Evolutionary conservation across 2,113 vertebrate species (phyloP), one percentile per base, ranked within the genome.

Genomic region (Micromys minutus): DNA sequence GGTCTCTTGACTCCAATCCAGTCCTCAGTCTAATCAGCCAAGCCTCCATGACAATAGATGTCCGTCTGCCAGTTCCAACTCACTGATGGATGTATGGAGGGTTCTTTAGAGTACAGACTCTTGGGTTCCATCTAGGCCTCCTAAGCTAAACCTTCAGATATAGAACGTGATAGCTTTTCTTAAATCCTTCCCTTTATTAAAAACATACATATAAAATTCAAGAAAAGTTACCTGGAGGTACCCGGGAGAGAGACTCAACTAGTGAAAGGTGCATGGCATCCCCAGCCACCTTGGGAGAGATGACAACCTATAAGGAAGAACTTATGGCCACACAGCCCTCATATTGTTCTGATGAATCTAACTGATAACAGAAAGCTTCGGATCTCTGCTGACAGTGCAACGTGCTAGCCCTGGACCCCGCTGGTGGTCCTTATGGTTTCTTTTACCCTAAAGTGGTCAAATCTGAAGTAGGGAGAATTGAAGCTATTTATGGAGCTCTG

Each of bases 41-140:
- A 77, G 42, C n/a, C n/a, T 74, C 26, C 0, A 47, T 0, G 29
- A 42, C 15, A 47, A 2, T 0, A 0, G 52, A 21, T 7, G 2
- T 42, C 45, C 10, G 4, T 36, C 45, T 50, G 47, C 42, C 17
- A 26, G 8, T 69, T 21, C 63, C 2, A 26, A 55, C 34, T 67
- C 45, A 5, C 75, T 47, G 0, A 3, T 22, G 29, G 39, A 31
- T 61, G 61, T 26, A 7, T 16, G 10, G n/a, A n/a, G 36, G 11
- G 31, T 16, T 67, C 71, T 39, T 47, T 42, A 72, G 86, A 29
- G 47, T 15, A 79, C 45, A 93, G 87, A 75, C 55, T 79, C 63
- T 45, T 67, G 13, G 67, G 21, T 34, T 42, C 74, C 10, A 74
- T 72, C 39, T 87, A 89, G 39, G 3, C 50, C 7, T 21, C 4